phyloP scores from a whole-genome alignment of 2,797 vertebrate genomes.

The Enteromius fasciolatus region DNA sequence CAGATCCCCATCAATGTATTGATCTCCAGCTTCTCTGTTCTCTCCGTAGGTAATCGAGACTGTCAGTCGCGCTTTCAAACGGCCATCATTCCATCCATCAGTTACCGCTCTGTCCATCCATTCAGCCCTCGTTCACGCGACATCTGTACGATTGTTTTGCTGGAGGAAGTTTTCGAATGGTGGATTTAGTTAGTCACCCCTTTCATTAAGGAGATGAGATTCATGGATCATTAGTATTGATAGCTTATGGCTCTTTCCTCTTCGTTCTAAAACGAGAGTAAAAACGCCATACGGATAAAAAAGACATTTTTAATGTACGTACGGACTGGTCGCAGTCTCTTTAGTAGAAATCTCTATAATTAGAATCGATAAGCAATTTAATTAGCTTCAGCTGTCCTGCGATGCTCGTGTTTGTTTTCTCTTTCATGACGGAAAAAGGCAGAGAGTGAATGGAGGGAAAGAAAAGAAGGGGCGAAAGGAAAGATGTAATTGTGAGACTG shows the following conservation, averaged over 20 bases:
- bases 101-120: constrained; percentile 21
- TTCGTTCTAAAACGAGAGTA: constrained; percentile 47
- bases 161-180: constrained; percentile 47
- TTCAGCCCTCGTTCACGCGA: constrained; percentile 31
- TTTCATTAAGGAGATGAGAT: constrained; percentile 63
- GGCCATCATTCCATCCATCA: constrained; percentile 5
- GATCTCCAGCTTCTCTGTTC: constrained; percentile 31
- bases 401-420: constrained; percentile 34
- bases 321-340: constrained; percentile 53
- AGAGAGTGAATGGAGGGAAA: constrained; percentile 15
- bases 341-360: constrained; percentile 64
- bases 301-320: constrained; percentile 31
- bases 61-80: constrained; percentile 30
- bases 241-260: constrained; percentile 60
- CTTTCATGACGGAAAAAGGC: constrained; percentile 9
- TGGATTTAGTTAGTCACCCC: constrained; percentile 57
- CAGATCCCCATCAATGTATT: constrained; percentile 50
- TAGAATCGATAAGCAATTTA: constrained; percentile 62
- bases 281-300: constrained; percentile 37
- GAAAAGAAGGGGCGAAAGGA: constrained; percentile 36
- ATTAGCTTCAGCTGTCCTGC: constrained; percentile 50
- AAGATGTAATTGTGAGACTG: constrained; percentile 37
- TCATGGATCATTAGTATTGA: constrained; percentile 64
- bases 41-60: constrained; percentile 20
- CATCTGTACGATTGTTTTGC: constrained; percentile 31